Conservation (phyloP, 2,888 invertebrate species). For the Hedychridium roseum region DNA sequence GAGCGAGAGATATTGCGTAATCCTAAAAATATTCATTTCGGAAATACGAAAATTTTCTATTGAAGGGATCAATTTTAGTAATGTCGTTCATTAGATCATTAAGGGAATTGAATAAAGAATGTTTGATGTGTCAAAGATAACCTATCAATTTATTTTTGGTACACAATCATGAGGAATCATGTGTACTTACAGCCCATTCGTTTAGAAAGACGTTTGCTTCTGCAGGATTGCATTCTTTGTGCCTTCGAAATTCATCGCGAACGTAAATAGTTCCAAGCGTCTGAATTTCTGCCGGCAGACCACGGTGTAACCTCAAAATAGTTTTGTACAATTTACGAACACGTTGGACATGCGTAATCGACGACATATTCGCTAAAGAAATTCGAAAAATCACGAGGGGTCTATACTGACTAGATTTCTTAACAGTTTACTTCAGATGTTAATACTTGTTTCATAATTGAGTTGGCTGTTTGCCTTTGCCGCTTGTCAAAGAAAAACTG, state of each 20-base stretch:
- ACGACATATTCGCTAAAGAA: constrained; percentile 38
- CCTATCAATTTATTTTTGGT: not conserved
- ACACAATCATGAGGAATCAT: too few species aligned
- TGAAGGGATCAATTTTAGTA: too few species aligned
- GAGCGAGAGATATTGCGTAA: constrained; percentile 77
- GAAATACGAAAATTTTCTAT: constrained; percentile 7
- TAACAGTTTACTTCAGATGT: not conserved
- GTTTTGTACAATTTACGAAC: constrained; percentile 81
- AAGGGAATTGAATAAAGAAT: constrained; percentile 8
- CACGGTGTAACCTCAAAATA: constrained; percentile 80
- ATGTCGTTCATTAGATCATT: not conserved
- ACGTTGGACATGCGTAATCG: constrained; percentile 68
- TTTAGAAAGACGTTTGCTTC: constrained; percentile 82
- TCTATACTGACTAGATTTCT: not conserved
- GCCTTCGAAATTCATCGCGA: constrained; percentile 85
- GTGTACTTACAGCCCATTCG: constrained; percentile 85
- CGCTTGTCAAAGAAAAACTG: too few species aligned
- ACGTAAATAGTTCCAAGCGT: constrained; percentile 80
- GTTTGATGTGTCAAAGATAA: constrained; percentile 2
- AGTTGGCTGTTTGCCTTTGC: not conserved
- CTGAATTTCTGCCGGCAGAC: constrained; percentile 75
- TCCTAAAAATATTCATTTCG: constrained; percentile 68
- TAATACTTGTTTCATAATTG: not conserved
- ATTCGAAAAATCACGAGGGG: not conserved
- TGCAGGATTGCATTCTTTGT: constrained; percentile 75